phyloP scores from a whole-genome alignment of 2,797 vertebrate species.

The Macropus fuliginosus region DNA sequence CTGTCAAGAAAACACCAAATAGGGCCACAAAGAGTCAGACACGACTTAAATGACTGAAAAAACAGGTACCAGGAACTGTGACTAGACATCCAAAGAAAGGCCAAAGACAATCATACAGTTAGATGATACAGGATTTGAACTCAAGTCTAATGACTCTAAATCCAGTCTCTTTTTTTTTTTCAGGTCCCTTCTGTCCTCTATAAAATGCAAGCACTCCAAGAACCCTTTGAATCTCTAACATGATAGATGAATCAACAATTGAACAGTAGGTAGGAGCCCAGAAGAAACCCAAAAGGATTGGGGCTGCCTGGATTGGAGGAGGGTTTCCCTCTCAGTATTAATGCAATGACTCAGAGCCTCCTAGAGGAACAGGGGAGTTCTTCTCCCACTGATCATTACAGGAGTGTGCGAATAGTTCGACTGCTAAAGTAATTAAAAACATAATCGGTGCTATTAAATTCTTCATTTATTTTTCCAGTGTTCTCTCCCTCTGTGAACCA shows the following conservation, averaged over 20 bases:
- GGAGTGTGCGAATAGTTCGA: constrained; percentile 25
- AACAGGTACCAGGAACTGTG: not conserved
- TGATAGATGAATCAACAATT: not conserved
- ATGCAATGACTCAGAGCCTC: constrained; percentile 57
- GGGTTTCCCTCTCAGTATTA: not conserved
- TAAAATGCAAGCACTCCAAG: not conserved
- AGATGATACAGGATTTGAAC: not conserved
- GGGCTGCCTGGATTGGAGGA: not conserved
- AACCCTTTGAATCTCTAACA: not conserved
- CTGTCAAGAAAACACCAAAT: not conserved
- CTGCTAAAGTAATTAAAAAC: constrained; percentile 74
- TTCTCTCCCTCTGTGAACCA: not conserved
- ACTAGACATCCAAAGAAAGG: not conserved
- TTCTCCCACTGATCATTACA: constrained; percentile 29
- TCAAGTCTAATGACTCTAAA: not conserved
- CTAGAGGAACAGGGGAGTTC: constrained; percentile 55
- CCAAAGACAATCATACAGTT: not conserved
- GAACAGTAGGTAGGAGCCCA: not conserved
- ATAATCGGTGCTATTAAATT: constrained; percentile 68
- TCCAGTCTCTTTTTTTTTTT: not conserved
- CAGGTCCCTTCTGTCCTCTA: not conserved
- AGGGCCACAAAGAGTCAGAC: not conserved
- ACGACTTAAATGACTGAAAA: not conserved
- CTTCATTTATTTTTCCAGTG: constrained; percentile 42
- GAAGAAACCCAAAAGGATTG: not conserved